Conservation (phyloP, 2,113 vertebrate species). For the Brachirus orientalis region DNA sequence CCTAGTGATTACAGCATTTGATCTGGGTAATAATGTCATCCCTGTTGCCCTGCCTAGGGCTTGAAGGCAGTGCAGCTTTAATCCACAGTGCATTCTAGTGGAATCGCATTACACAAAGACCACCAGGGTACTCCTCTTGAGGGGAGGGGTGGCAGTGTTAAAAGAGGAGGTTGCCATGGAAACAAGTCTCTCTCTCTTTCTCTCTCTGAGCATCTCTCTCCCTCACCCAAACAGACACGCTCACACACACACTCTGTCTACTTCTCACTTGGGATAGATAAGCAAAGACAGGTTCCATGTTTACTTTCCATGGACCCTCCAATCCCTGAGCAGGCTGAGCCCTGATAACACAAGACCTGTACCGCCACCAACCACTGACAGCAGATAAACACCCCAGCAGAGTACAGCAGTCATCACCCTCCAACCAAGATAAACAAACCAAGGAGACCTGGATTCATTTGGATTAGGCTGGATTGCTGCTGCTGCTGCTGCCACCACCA, state of each 20-base stretch:
- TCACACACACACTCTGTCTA: constrained; percentile 13
- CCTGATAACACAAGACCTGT: constrained; percentile 78
- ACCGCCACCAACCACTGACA: constrained; percentile 75
- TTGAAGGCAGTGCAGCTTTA: constrained; percentile 77
- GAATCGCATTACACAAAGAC: constrained; percentile 85
- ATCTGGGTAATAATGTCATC: constrained; percentile 86
- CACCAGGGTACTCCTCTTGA: constrained; percentile 80
- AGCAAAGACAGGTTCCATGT: constrained; percentile 82
- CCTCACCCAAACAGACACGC: constrained; percentile 10
- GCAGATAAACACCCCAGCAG: constrained; percentile 79
- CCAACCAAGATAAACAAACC: constrained; percentile 77
- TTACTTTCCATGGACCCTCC: constrained; percentile 78
- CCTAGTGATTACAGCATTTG: constrained; percentile 84
- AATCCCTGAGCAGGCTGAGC: constrained; percentile 78
- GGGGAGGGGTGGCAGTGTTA: constrained; percentile 60
- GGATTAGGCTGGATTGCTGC: constrained; percentile 81
- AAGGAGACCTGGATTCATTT: constrained; percentile 80
- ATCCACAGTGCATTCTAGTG: constrained; percentile 84
- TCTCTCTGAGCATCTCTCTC: constrained; percentile 39
- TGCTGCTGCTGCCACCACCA: constrained; percentile 18
- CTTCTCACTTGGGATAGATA: constrained; percentile 74
- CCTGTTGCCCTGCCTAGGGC: constrained; percentile 80
- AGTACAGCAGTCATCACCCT: constrained; percentile 72
- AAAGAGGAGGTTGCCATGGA: constrained; percentile 81
- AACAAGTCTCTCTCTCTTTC: constrained; percentile 69